phyloP scores from a whole-genome alignment of 64 coral and sea anemone genomes.

The Dendronephthya gigantea region DNA sequence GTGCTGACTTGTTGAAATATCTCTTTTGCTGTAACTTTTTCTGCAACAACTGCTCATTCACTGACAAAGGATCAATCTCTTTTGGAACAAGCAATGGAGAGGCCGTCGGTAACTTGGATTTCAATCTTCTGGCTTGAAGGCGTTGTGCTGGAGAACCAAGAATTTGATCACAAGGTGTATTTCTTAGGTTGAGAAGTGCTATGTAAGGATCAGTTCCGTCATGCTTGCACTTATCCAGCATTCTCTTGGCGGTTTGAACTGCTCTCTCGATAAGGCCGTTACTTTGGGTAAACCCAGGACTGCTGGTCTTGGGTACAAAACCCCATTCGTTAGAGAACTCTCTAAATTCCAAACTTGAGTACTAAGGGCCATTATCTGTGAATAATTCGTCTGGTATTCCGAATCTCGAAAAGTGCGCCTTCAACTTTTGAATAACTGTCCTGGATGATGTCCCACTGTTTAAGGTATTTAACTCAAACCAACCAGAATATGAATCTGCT shows the following conservation, averaged over 20 bases:
- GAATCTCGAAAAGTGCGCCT: background rate
- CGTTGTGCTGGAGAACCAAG: constrained; percentile 11
- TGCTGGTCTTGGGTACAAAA: constrained; percentile 35
- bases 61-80: background rate
- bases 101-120: constrained; percentile 17
- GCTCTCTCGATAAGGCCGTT: constrained; percentile 31
- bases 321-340: constrained; percentile 11
- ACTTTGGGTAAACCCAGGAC: constrained; percentile 16
- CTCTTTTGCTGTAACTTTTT: background rate
- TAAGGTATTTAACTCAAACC: constrained; percentile 24
- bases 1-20: constrained; percentile 8
- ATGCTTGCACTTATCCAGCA: constrained; percentile 4
- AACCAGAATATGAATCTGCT: constrained; percentile 33
- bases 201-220: constrained; percentile 14
- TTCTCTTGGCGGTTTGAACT: constrained; percentile 20
- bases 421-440: constrained; percentile 20
- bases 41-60: background rate
- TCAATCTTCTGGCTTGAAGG: constrained; percentile 8
- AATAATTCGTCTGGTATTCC: constrained; percentile 27
- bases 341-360: constrained; percentile 17
- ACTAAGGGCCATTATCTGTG: constrained; percentile 16
- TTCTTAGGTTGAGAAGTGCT: background rate
- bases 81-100: constrained; percentile 7
- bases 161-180: constrained; percentile 25
- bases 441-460: background rate